A percentile compares a stretch with the other conserved stretches of the same genome.
Conservation (phyloP, 2,888 invertebrate genomes). For the Patella depressa region DNA sequence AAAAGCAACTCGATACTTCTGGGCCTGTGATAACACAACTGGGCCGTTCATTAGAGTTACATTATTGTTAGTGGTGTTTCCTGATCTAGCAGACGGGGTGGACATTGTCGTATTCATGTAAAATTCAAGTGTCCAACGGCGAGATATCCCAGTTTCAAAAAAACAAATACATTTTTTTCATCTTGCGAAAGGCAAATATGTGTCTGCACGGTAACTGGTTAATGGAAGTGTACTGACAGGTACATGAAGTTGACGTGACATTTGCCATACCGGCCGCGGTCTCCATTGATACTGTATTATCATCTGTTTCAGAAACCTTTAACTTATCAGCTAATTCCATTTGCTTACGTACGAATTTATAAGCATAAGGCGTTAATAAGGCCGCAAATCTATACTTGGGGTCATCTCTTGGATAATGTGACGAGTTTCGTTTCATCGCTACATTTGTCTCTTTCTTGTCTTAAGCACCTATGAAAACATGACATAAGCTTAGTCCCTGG, state of each 20-base stretch:
- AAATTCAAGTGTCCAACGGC: neutral
- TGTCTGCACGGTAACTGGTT: slow-evolving; percentile 29
- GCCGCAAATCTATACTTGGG: neutral
- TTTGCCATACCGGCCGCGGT: neutral
- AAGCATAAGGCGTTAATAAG: slow-evolving; percentile 26
- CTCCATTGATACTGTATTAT: neutral
- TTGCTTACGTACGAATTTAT: slow-evolving; percentile 17
- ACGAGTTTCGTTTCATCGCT: neutral
- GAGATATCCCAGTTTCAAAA: neutral
- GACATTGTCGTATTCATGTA: neutral
- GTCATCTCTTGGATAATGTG: neutral
- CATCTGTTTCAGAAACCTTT: slow-evolving; percentile 4
- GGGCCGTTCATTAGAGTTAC: neutral
- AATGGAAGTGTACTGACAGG: slow-evolving; percentile 18
- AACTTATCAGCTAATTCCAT: neutral
- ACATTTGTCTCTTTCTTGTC: neutral
- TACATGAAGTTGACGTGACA: slow-evolving; percentile 13
- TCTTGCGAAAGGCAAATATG: slow-evolving; percentile 20
- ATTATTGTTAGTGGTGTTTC: neutral
- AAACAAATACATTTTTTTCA: neutral
- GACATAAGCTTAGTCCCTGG: too few relatives aligned
- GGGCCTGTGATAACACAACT: neutral
- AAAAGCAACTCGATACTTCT: neutral
- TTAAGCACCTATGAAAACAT: too few relatives aligned
- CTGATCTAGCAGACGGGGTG: neutral